Base-by-base conservation (phyloP, 1,140 invertebrate species). In the Conopomorpha cramerella region DNA sequence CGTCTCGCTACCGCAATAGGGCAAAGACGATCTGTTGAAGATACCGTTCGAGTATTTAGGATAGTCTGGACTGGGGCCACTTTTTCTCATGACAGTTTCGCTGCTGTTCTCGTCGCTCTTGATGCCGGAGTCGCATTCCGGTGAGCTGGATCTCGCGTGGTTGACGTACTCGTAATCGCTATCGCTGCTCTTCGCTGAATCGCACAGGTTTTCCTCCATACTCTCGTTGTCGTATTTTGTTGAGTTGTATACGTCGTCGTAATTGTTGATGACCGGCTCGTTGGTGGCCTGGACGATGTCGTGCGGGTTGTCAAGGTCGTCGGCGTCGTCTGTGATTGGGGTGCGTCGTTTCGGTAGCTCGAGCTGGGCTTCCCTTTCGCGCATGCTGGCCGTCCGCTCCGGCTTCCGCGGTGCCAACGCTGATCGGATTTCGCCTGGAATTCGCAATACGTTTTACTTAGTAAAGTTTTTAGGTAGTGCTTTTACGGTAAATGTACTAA, bases 331-430 rank as follows among this genome's bases (percentile, higher is more conserved):
- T 28, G 71, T 63, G 30, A 70, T 60, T 15, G 65, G 46, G 45
- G 71, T 72, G 68, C 81, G 55, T 47, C 80, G 66, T 46, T 76
- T 78, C 18, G 82, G 76, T 35, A 85, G 64, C 51, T 85, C 83
- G 46, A 84, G 58, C 44, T 81, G 81, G 3, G 83, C 82, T 58
- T 86, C 84, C 33, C 84, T 64, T 60, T 91, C 88, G 51, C 88
- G 79, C 86, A 91, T 88, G 58, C 89, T 91, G 4, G 88, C 88
- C 12, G 89, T 91, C 44, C 90, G 78, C 58, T 91, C 87, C 4
- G 90, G 90, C 70, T 92, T 92, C 19, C 85, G 64, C 7, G 86
- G 88, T 30, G 87, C 86, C 34, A 92, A 81, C 7, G 83, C 83
- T 58, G 86, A 88, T 61, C 89, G 79, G 29, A 90, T 87, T 73